phyloP scores from a whole-genome alignment of 2,888 invertebrate species.

The Acanthosepion esculentum region DNA sequence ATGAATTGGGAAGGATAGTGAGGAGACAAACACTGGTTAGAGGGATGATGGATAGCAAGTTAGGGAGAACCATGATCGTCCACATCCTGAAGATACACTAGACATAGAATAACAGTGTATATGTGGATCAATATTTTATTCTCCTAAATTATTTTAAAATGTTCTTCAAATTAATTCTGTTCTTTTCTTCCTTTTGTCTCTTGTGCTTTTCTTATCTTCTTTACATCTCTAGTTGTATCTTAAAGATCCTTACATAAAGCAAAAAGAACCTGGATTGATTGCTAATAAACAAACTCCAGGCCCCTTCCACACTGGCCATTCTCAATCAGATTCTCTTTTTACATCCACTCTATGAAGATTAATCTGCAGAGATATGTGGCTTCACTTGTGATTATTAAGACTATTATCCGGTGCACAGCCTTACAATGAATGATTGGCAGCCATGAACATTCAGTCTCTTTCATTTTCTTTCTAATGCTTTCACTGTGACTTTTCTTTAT shows the following conservation, averaged over 20 bases:
- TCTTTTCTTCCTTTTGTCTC: background rate
- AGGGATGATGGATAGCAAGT: no score
- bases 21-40: no score
- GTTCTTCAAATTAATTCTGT: background rate
- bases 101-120: no score
- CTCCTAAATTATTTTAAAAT: background rate
- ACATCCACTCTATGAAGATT: background rate
- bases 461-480: background rate
- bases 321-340: background rate
- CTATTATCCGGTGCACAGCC: background rate
- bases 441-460: background rate
- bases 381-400: background rate
- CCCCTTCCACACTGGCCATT: background rate
- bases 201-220: background rate
- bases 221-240: background rate
- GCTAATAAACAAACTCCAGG: background rate
- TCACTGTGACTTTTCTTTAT: background rate
- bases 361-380: slow-evolving; percentile 33
- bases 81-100: no score
- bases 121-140: no score
- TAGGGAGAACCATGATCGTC: no score
- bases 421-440: background rate
- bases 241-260: background rate
- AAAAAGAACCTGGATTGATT: background rate
- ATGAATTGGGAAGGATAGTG: no score